Percentiles rank a stretch among this genome's conserved stretches.
Evolutionary conservation across 2,888 invertebrate species (phyloP).

Genomic region (Fragum sueziense): DNA sequence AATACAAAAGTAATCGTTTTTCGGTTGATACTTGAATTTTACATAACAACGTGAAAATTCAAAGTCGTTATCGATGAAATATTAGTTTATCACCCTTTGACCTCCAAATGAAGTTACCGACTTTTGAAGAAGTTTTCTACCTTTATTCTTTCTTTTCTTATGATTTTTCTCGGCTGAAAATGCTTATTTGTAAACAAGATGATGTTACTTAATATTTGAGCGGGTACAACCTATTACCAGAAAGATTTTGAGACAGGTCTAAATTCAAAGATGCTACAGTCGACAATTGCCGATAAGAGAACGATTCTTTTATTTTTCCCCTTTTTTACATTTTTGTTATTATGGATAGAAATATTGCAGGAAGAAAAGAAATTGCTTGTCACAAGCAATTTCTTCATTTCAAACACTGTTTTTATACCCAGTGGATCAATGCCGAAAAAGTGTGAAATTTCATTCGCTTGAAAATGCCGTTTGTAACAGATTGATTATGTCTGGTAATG

Average conservation of each 20-base stretch:
- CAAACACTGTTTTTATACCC: not conserved
- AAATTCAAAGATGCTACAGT: not conserved
- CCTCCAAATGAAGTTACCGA: too few relatives aligned
- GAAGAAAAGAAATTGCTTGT: constrained; percentile 11
- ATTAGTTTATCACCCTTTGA: not conserved
- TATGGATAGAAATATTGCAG: not conserved
- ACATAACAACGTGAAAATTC: not conserved
- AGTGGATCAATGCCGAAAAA: not conserved
- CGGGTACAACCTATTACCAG: not conserved
- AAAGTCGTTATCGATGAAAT: not conserved
- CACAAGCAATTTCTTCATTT: constrained; percentile 7
- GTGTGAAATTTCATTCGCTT: not conserved
- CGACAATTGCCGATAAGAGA: not conserved
- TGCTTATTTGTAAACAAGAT: not conserved
- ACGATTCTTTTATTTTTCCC: not conserved
- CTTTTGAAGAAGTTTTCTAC: too few relatives aligned
- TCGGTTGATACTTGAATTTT: not conserved
- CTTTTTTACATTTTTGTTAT: not conserved
- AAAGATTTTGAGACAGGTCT: not conserved
- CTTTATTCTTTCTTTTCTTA: too few relatives aligned
- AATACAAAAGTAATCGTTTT: not conserved
- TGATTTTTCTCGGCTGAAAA: too few relatives aligned
- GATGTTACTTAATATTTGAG: not conserved
- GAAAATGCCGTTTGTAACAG: too few relatives aligned
- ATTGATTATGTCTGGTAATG: not conserved